phyloP scores from a whole-genome alignment of 2,888 invertebrate genomes.

The Eupeodes latifasciatus region DNA sequence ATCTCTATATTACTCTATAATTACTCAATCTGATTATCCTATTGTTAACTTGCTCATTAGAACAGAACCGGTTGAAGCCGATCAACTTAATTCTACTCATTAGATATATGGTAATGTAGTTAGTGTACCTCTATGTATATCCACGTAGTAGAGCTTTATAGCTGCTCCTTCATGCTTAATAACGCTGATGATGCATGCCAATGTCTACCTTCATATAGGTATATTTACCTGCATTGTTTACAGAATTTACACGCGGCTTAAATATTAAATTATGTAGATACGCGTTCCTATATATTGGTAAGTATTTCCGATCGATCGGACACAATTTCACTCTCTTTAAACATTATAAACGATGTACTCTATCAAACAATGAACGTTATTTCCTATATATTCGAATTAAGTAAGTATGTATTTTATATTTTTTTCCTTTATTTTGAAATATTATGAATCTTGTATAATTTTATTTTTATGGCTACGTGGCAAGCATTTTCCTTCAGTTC shows the following conservation, averaged over 20 bases:
- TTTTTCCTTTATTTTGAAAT: not conserved
- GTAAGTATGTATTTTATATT: not conserved
- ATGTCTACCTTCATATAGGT: too few species aligned
- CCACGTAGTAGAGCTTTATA: not conserved
- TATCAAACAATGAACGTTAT: not conserved
- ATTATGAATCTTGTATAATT: not conserved
- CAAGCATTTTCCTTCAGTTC: not conserved
- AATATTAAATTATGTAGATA: conserved; percentile 2
- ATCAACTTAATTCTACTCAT: conserved; percentile 27
- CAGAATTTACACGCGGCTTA: conserved; percentile 20
- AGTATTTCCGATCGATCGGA: conserved; percentile 13
- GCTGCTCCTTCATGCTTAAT: not conserved
- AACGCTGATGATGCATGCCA: too few species aligned
- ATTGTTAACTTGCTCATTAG: conserved; percentile 45
- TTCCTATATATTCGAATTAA: not conserved
- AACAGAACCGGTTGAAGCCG: conserved; percentile 15
- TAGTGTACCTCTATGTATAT: too few species aligned
- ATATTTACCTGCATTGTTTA: not conserved
- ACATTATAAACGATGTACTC: not conserved
- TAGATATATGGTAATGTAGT: not conserved
- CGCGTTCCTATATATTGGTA: not conserved
- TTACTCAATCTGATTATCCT: conserved; percentile 59
- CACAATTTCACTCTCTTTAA: not conserved
- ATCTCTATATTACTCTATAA: conserved; percentile 37
- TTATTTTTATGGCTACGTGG: not conserved